These are phyloP conservation scores for Mungos mungo DNA, from an alignment of 2,113 vertebrate genomes.

Conservation along the genomic window DNA sequence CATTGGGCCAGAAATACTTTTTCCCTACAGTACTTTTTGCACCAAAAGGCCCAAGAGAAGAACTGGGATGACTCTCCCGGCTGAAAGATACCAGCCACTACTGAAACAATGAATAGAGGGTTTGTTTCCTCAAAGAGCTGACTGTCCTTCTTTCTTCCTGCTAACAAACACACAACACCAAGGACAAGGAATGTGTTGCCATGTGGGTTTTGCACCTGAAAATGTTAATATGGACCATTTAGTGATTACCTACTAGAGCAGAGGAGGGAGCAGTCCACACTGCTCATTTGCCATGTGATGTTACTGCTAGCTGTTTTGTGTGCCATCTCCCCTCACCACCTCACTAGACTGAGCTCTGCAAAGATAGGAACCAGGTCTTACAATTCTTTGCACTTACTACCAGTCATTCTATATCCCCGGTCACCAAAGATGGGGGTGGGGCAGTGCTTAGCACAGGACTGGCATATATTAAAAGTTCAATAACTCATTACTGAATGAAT, in stretches of 20 bases:
- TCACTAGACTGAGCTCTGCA: neutral
- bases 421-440: neutral
- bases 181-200: neutral
- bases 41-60: constrained; percentile 31
- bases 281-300: rapidly evolving
- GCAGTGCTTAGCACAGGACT: neutral
- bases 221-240: neutral
- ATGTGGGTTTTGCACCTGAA: neutral
- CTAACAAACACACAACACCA: neutral
- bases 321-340: rapidly evolving
- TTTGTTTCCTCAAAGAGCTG: neutral
- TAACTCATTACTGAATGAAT: neutral
- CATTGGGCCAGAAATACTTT: neutral
- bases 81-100: neutral
- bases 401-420: too few relatives aligned
- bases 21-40: neutral
- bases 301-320: too few relatives aligned
- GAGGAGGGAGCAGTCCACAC: neutral
- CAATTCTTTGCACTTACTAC: neutral
- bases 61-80: neutral
- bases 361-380: neutral
- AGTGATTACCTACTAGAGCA: neutral
- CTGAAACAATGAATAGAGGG: neutral
- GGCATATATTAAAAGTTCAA: neutral
- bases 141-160: neutral